phyloP scores from a whole-genome alignment of 2,797 vertebrate genomes.

The Babyrousa celebensis region DNA sequence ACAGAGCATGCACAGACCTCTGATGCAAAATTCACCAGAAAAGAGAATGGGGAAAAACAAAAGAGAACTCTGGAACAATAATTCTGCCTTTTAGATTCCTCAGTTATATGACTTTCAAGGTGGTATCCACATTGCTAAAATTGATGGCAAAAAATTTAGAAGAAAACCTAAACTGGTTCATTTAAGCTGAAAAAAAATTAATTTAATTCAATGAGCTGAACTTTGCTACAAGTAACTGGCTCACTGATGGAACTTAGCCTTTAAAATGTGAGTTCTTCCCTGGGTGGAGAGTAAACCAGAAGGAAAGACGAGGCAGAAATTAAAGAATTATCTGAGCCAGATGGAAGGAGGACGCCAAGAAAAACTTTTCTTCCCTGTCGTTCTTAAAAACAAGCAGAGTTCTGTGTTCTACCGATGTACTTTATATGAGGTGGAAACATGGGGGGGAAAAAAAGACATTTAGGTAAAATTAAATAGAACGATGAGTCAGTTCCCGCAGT shows the following conservation, averaged over 20 bases:
- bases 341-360: background rate
- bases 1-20: background rate
- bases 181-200: background rate
- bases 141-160: background rate
- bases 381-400: slow-evolving; percentile 6
- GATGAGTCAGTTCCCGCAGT: background rate
- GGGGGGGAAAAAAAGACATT: background rate
- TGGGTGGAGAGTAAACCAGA: background rate
- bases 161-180: background rate
- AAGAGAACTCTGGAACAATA: background rate
- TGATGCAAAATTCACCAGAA: background rate
- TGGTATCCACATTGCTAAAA: background rate
- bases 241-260: background rate
- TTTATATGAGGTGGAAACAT: background rate
- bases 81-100: background rate
- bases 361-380: background rate
- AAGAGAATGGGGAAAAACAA: background rate
- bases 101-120: background rate
- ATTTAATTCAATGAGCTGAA: background rate
- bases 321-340: background rate
- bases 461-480: background rate
- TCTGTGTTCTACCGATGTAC: background rate
- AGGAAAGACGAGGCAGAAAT: background rate
- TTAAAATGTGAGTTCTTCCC: background rate
- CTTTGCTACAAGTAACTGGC: background rate